phyloP scores from a whole-genome alignment of 2,888 invertebrate genomes.

The Iselma pallidipennis region DNA sequence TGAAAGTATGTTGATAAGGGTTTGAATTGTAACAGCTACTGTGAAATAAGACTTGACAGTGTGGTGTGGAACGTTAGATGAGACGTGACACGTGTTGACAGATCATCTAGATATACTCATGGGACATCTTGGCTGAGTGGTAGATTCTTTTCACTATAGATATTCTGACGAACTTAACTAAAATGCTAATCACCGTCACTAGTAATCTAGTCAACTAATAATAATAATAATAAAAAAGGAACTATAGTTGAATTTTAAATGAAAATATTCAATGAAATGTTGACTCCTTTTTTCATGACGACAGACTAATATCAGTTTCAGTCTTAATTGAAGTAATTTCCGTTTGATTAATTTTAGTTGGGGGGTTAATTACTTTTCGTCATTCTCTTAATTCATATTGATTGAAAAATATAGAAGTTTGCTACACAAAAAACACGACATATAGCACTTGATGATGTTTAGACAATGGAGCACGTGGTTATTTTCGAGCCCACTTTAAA shows the following conservation, averaged over 20 bases:
- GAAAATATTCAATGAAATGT: background rate
- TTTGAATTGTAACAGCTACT: slow-evolving; percentile 25
- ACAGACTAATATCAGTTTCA: background rate
- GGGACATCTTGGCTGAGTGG: slow-evolving; percentile 28
- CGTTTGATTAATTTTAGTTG: background rate
- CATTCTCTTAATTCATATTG: background rate
- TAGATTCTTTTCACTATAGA: background rate
- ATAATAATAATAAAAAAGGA: no score
- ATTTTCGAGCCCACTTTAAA: slow-evolving; percentile 15
- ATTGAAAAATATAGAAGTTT: background rate
- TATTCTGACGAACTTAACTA: background rate
- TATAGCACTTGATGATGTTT: background rate
- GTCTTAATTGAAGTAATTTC: background rate
- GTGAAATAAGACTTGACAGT: slow-evolving; percentile 30
- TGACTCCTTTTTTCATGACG: background rate
- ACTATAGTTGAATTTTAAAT: no score
- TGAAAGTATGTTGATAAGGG: slow-evolving; percentile 25
- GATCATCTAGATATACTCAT: slow-evolving; percentile 39
- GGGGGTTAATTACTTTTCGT: background rate
- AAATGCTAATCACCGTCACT: background rate
- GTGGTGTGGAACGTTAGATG: slow-evolving; percentile 32
- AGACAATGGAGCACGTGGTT: slow-evolving; percentile 9
- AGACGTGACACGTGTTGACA: slow-evolving; percentile 44
- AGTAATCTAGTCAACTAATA: background rate
- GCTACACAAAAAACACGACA: background rate